Evolutionary conservation across 1,140 invertebrate species (phyloP), one percentile per base, ranked within the genome.

Genomic region (Lineus longissimus): DNA sequence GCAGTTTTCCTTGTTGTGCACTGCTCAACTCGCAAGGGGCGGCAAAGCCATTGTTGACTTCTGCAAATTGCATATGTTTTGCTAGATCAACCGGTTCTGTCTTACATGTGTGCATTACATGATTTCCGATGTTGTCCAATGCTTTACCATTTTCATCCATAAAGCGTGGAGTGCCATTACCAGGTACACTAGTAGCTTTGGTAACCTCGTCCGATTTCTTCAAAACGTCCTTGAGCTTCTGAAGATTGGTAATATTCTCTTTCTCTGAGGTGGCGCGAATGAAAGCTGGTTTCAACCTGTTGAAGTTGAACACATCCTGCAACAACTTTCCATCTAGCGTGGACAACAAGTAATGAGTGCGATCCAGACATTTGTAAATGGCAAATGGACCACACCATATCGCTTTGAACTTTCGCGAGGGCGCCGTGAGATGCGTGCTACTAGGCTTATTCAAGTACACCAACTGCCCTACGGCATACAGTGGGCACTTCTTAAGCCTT

Each of bases 251-350:
- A 9, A 51, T 9, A 27, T 51, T 51, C 40, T 43, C 11, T 4
- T 36, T 36, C n/a, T 27, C 47, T 7, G 6, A 4, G 47, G n/a
- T 51, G 4, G 19, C 25, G 6, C 47, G 6, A 4, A 51, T 7
- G n/a, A 7, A 51, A 23, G 47, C 47, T 51, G 47, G 47, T 51
- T 51, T 51, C 47, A 51, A 9, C 19, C 47, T 19, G n/a, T 51
- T 51, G n/a, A 51, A 19, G n/a, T 51, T 51, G 25, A 51, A 51
- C 6, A 51, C n/a, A 51, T 51, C 47, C 4, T 4, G n/a, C 19
- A 51, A n/a, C 4, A 51, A 7, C 6, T 27, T 51, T 6, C 47
- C 47, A 6, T 27, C 4, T 7, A 51, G 47, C 6, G 6, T n/a
- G 25, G 19, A 51, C 25, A 51, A 51, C 4, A 51, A 7, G 9